Conservation (phyloP, 2,888 invertebrate species). For the Tachina lurida region DNA sequence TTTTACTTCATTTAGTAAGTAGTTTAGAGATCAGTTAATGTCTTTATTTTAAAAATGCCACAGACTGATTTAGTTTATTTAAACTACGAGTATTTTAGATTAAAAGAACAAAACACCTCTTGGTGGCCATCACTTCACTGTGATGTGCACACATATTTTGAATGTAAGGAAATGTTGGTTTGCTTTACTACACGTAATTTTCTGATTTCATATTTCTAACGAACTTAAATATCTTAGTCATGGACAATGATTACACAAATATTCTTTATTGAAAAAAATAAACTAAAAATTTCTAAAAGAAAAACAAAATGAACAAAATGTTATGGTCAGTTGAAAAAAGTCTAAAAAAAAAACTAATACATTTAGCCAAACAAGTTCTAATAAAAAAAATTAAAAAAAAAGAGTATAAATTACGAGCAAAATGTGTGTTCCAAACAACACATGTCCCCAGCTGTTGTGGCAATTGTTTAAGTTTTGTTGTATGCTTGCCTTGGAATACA, state of each 20-base stretch:
- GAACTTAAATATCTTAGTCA: not conserved
- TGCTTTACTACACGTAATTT: not conserved
- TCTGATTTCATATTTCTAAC: slow-evolving; percentile 14
- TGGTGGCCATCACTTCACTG: slow-evolving; percentile 33
- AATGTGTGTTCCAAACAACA: slow-evolving; percentile 34
- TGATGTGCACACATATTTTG: not conserved
- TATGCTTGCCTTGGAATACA: not conserved
- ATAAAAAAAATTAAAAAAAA: slow-evolving; percentile 1
- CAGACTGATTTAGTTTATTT: not conserved
- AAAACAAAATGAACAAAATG: not conserved
- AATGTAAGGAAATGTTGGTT: slow-evolving; percentile 6
- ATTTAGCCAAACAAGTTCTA: slow-evolving; percentile 33
- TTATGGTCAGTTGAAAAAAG: not conserved
- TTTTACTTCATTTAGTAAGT: too few relatives aligned
- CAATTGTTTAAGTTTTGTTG: slow-evolving; percentile 13
- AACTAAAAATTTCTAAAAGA: not conserved
- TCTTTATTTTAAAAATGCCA: not conserved
- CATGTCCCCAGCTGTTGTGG: slow-evolving; percentile 21
- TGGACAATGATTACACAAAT: slow-evolving; percentile 13
- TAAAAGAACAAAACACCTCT: not conserved
- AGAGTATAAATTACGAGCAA: slow-evolving; percentile 29
- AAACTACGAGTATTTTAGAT: not conserved
- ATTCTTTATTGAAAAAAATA: slow-evolving; percentile 2
- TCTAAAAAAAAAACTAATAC: not conserved
- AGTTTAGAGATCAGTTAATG: not conserved